Evolutionary conservation across 2,888 invertebrate species (phyloP).

Genomic region (Ochropacha duplaris): DNA sequence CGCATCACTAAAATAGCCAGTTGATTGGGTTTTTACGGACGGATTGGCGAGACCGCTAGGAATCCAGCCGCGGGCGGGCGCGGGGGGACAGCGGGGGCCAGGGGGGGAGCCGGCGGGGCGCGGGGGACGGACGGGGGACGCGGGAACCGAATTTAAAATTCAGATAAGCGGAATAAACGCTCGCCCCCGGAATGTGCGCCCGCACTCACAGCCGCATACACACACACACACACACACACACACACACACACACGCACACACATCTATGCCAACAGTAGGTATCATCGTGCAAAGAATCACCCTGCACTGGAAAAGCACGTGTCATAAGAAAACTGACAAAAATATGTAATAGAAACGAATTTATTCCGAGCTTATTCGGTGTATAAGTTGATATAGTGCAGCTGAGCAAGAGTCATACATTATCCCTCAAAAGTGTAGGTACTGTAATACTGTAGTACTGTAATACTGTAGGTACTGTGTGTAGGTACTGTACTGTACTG

Average conservation of each 20-base stretch:
- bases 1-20: conserved; percentile 59
- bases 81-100: conserved; percentile 14
- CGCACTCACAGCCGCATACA: conserved; percentile 3
- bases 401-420: background rate
- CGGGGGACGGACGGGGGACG: conserved; percentile 16
- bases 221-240: background rate
- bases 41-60: conserved; percentile 68
- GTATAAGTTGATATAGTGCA: background rate
- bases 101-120: conserved; percentile 14
- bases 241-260: background rate
- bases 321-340: too few relatives aligned
- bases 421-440: too few relatives aligned
- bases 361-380: background rate
- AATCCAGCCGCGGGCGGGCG: conserved; percentile 33
- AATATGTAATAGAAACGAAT: background rate
- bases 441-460: too few relatives aligned
- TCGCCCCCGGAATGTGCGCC: conserved; percentile 44
- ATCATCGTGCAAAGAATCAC: too few relatives aligned
- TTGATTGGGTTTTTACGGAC: conserved; percentile 74
- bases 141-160: conserved; percentile 68
- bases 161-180: conserved; percentile 77
- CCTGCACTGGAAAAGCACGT: too few relatives aligned
- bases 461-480: too few relatives aligned
- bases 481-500: too few relatives aligned
- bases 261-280: too few relatives aligned